Percentiles rank a stretch among this genome's conserved stretches.
phyloP scores from a whole-genome alignment of 2,888 invertebrate species.

The Syrphus vitripennis region DNA sequence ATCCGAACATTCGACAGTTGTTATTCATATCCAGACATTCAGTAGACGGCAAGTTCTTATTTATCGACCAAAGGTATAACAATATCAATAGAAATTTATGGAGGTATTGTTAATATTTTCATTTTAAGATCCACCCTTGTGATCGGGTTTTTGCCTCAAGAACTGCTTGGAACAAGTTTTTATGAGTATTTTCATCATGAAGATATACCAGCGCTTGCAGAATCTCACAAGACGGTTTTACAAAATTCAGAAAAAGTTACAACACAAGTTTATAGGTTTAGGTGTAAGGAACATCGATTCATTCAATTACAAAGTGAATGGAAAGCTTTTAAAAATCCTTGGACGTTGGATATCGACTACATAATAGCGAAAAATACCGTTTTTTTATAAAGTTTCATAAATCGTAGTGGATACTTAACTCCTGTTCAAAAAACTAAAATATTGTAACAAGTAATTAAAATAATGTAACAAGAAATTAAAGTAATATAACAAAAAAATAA shows the following conservation, averaged over 20 bases:
- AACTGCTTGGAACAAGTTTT: slow-evolving; percentile 94
- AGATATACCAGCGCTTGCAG: slow-evolving; percentile 90
- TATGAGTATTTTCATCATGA: slow-evolving; percentile 95
- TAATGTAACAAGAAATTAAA: no score
- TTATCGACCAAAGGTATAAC: slow-evolving; percentile 92
- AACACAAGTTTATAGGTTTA: slow-evolving; percentile 90
- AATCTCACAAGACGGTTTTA: slow-evolving; percentile 91
- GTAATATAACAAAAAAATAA: no score
- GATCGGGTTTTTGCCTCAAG: slow-evolving; percentile 95
- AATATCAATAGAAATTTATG: neutral
- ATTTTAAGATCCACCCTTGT: slow-evolving; percentile 91
- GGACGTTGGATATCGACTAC: slow-evolving; percentile 97
- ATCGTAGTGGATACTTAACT: neutral
- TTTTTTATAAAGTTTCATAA: slow-evolving; percentile 82
- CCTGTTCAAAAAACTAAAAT: neutral
- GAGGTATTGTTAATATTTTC: neutral
- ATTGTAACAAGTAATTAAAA: no score
- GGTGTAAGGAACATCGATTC: slow-evolving; percentile 89
- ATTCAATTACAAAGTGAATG: slow-evolving; percentile 90
- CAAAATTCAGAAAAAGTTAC: slow-evolving; percentile 84
- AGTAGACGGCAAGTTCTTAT: slow-evolving; percentile 95
- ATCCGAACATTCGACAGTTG: slow-evolving; percentile 84
- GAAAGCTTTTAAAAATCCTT: slow-evolving; percentile 95
- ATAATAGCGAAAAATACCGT: slow-evolving; percentile 93
- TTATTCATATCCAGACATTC: slow-evolving; percentile 93